Base-by-base conservation (phyloP, 1,140 invertebrate species). In the Helicoverpa armigera region DNA sequence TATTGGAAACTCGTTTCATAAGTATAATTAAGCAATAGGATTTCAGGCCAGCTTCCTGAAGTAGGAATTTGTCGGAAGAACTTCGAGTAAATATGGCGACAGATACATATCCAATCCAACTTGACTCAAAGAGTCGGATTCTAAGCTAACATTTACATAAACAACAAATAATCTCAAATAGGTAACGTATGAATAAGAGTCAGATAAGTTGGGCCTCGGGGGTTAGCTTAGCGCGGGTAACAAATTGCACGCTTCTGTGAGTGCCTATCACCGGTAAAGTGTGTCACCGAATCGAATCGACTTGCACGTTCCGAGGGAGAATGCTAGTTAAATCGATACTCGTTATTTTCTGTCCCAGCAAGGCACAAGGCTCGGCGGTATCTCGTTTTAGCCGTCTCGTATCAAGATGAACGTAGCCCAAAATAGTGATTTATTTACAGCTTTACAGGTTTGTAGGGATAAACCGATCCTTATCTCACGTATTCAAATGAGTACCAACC, bases 311-410 rank as follows among this genome's bases (percentile, higher is more conserved):
- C 80, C 65, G 54, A 53, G 81, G 81, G 77, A 84, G 80, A 83
- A 82, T 83, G 79, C 79, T 80, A 70, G 78, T 79, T 83, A 75
- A 85, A 87, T 87, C 86, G 86, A 87, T 87, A 83, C 67, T 77
- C 82, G 65, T 82, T 82, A 83, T 81, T 81, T 83, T 80, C 82
- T 63, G 53, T 72, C 58, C 74, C 48, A 78, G 54, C 35, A 53
- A 69, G 61, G 65, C 67, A 70, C 75, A 74, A 54, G 18, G 50
- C 56, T 79, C 12, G 16, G 53, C 50, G 23, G 16, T 43, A 70
- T 79, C 65, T 79, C 63, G 65, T 69, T 79, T 78, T 60, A 70
- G 54, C 23, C 70, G 50, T 69, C 76, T 69, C n/a, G 65, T 58
- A 67, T 53, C 58, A 61, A 77, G 51, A 77, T n/a, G 48, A 77